Conservation (phyloP, 1,140 invertebrate species). For the Tetramorium simillimum region DNA sequence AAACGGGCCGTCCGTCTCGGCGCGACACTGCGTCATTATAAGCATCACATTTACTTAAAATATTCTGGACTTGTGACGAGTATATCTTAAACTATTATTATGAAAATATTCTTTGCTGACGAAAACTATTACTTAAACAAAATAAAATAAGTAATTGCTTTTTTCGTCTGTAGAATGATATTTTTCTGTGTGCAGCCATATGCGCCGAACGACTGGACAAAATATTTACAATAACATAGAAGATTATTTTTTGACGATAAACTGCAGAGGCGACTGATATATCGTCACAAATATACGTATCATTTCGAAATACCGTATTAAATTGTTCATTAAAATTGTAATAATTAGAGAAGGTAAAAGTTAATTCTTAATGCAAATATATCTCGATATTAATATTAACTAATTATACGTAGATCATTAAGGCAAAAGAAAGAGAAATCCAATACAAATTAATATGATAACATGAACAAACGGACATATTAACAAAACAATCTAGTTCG, state of each 20-base stretch:
- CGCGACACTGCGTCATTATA: too few species aligned
- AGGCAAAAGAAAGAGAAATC: not conserved
- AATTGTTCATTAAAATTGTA: not conserved
- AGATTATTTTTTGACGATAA: not conserved
- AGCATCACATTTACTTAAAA: too few species aligned
- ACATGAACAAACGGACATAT: not conserved
- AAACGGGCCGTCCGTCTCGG: too few species aligned
- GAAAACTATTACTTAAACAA: too few species aligned
- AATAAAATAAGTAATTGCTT: too few species aligned
- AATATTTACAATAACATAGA: not conserved
- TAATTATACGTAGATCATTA: not conserved
- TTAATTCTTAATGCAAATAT: not conserved
- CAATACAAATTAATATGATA: slow-evolving; percentile 11
- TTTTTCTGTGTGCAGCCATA: too few species aligned
- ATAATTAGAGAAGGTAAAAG: not conserved
- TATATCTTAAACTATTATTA: too few species aligned
- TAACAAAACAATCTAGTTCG: slow-evolving; percentile 1
- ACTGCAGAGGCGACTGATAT: not conserved
- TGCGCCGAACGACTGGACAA: too few species aligned
- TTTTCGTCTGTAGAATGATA: too few species aligned
- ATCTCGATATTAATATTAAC: not conserved
- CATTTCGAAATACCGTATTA: not conserved
- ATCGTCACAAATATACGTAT: not conserved
- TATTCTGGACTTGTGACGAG: too few species aligned
- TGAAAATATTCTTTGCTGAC: too few species aligned